A percentile compares a stretch with the other conserved stretches of the same genome.
phyloP scores from a whole-genome alignment of 2,888 invertebrate genomes.

The Drosophila picticornis region DNA sequence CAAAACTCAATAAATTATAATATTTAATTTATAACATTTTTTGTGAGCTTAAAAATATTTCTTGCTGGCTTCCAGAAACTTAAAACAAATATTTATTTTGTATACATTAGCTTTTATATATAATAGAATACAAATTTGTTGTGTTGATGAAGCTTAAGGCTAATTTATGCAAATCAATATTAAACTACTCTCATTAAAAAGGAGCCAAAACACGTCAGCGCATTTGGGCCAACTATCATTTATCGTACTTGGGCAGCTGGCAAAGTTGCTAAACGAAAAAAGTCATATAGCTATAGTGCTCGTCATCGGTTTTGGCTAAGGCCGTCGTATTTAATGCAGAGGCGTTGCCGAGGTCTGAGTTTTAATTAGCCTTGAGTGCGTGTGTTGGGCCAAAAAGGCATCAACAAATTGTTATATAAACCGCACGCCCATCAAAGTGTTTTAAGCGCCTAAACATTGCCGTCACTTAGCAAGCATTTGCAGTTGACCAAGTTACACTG shows the following conservation, averaged over 20 bases:
- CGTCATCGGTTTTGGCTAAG: slow-evolving; percentile 33
- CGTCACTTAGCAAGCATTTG: slow-evolving; percentile 53
- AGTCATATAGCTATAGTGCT: slow-evolving; percentile 8
- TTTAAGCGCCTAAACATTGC: slow-evolving; percentile 69
- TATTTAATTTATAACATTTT: not conserved
- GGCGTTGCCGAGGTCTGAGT: slow-evolving; percentile 67
- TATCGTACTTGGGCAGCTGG: slow-evolving; percentile 31
- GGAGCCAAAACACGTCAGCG: slow-evolving; percentile 64
- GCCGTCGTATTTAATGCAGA: slow-evolving; percentile 27
- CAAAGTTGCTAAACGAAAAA: slow-evolving; percentile 4
- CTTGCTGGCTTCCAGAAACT: not conserved
- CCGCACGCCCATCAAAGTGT: slow-evolving; percentile 68
- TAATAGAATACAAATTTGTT: not conserved
- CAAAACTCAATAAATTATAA: not conserved
- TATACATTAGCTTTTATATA: not conserved
- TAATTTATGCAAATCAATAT: slow-evolving; percentile 3
- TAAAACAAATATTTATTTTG: not conserved
- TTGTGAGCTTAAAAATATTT: not conserved
- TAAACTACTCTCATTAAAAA: not conserved
- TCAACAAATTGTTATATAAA: slow-evolving; percentile 76
- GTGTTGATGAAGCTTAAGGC: not conserved
- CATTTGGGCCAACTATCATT: slow-evolving; percentile 49
- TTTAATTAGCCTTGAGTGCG: slow-evolving; percentile 79
- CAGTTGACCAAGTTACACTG: slow-evolving; percentile 40
- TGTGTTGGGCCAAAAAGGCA: slow-evolving; percentile 69